Base-by-base conservation (phyloP, 64 coral and sea anemone genomes). In the Actinia tenebrosa region DNA sequence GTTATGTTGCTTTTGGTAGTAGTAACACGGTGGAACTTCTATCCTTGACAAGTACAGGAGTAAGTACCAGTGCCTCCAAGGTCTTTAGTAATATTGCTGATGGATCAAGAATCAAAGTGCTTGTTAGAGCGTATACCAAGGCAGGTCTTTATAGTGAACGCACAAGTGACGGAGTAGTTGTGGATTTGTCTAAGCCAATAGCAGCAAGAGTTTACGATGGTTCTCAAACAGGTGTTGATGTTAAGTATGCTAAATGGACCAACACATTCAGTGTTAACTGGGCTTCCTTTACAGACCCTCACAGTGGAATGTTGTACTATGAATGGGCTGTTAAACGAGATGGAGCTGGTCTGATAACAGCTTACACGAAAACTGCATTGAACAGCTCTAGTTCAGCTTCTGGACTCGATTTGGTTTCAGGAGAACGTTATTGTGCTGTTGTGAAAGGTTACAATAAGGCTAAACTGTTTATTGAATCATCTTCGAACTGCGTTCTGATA, bases 401-500 rank as follows among this genome's bases (percentile, higher is more conserved):
- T 17, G 84, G 83, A 17, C 64, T 98, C 2, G 89, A 90, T 25
- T 71, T 98, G 9, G 72, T 91, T 10, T 91, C 95, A 20, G 85
- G 88, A 4, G 58, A 90, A 59, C 27, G 60, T 1, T 97, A 97
- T 64, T 97, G 94, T 46, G 95, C 86, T 1, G 81, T 98, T 13
- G 91, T 98, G 3, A 84, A 63, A 87, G 89, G 88, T 6, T 87
- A 93, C 66, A 98, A 98, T 50, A 30, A 87, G 25, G 95, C 95
- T 75, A 89, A 86, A 7, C 53, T 98, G 11, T 84, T 19, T 72
- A 59, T 62, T 5, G 55, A 88, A 45, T 80, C 77, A 16, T 86
- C 64, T 20, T 98, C 95, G 23, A 64, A 98, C 77, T 98, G 95
- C 23, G 88, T 98, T 5, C 43, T 93, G 4, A 90, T 98, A 56